Evolutionary conservation across 2,888 invertebrate species (phyloP).

Genomic region (Machimus atricapillus): DNA sequence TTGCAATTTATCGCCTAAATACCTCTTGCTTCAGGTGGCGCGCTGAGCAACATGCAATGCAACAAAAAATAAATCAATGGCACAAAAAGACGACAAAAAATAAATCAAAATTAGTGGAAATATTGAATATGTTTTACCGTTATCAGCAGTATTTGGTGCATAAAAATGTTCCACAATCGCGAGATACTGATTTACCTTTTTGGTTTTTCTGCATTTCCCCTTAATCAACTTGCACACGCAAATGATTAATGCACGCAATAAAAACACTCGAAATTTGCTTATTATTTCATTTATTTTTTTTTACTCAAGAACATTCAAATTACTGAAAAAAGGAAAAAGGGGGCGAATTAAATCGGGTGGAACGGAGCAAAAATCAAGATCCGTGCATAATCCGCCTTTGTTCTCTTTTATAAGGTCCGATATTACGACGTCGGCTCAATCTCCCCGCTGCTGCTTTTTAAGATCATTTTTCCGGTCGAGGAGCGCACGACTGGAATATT

Average conservation of each 20-base stretch:
- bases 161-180: neutral
- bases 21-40: neutral
- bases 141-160: constrained; percentile 28
- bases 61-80: neutral
- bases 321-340: neutral
- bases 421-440: neutral
- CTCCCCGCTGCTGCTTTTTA: neutral
- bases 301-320: neutral
- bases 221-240: constrained; percentile 21
- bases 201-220: neutral
- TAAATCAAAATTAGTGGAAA: constrained; percentile 21
- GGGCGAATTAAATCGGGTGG: constrained; percentile 21
- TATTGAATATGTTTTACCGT: neutral
- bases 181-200: neutral
- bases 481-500: neutral
- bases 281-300: neutral
- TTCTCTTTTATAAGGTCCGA: constrained; percentile 30
- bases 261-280: neutral
- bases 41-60: neutral
- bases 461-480: constrained; percentile 33
- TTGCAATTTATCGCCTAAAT: neutral
- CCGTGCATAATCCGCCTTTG: constrained; percentile 38
- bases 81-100: neutral
- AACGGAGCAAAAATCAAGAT: constrained; percentile 35
- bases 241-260: constrained; percentile 35